A percentile compares a stretch with the other conserved stretches of the same genome.
These are phyloP conservation scores for Paelopatides confundens DNA, from an alignment of 53 echinoderm and acorn worm genomes.

Conservation along the genomic window DNA sequence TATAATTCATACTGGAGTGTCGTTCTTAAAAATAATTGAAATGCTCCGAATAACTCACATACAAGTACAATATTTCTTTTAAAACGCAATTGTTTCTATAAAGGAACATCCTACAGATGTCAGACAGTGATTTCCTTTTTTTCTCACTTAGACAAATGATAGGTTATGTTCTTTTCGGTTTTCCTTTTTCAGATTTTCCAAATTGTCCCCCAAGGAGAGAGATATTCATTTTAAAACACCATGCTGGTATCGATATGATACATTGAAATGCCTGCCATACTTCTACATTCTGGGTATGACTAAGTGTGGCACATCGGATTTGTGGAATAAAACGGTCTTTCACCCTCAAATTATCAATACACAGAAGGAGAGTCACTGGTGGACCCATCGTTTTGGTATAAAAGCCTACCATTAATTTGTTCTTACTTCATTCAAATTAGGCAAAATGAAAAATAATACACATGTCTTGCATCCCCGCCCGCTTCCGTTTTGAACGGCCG, in stretches of 20 bases:
- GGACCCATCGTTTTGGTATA: conserved; percentile 36
- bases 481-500: too few species aligned
- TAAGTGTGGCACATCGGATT: conserved; percentile 36
- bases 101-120: too few species aligned
- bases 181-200: background rate
- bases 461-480: too few species aligned
- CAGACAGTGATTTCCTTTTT: too few species aligned
- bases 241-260: conserved; percentile 16
- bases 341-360: conserved; percentile 34
- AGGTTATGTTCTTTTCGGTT: background rate
- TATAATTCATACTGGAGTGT: too few species aligned
- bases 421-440: too few species aligned
- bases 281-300: conserved; percentile 51
- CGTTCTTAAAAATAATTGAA: too few species aligned
- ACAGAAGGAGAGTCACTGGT: conserved; percentile 31
- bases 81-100: too few species aligned
- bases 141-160: background rate
- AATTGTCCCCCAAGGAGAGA: conserved; percentile 5
- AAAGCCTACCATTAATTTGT: background rate
- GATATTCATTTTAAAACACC: conserved; percentile 24
- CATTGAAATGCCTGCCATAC: conserved; percentile 9
- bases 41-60: too few species aligned
- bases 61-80: too few species aligned
- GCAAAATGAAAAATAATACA: too few species aligned
- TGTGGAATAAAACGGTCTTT: conserved; percentile 45